phyloP scores from a whole-genome alignment of 2,888 invertebrate species.

The Eupithecia exiguata region DNA sequence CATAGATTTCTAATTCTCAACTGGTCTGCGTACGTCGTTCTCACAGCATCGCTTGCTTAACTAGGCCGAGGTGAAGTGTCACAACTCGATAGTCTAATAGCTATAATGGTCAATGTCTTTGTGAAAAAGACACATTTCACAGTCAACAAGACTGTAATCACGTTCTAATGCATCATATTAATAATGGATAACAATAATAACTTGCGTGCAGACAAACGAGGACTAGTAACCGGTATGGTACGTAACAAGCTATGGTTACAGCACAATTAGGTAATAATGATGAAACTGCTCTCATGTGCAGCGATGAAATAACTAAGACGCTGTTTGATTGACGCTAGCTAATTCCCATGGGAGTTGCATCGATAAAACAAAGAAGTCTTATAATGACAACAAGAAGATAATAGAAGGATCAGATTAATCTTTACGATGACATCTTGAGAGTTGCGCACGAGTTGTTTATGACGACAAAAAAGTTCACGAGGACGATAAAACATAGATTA shows the following conservation, averaged over 20 bases:
- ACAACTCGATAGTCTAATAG: constrained; percentile 20
- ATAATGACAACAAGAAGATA: constrained; percentile 38
- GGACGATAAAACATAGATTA: constrained; percentile 50
- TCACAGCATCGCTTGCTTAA: constrained; percentile 29
- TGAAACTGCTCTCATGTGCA: constrained; percentile 30
- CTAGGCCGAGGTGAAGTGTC: constrained; percentile 34
- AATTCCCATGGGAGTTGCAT: constrained; percentile 35
- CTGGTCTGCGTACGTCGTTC: constrained; percentile 41
- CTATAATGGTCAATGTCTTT: constrained; percentile 25
- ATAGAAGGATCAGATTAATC: constrained; percentile 43
- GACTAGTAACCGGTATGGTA: constrained; percentile 37
- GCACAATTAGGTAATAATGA: constrained; percentile 43
- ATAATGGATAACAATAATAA: constrained; percentile 35
- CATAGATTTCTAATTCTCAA: constrained; percentile 63
- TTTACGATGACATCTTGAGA: constrained; percentile 56
- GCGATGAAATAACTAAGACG: constrained; percentile 32
- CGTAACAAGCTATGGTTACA: constrained; percentile 44
- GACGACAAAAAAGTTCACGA: constrained; percentile 56
- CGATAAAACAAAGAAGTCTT: constrained; percentile 46
- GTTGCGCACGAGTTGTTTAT: constrained; percentile 55
- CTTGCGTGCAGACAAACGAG: constrained; percentile 40
- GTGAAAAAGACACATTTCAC: constrained; percentile 7
- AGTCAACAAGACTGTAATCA: not conserved
- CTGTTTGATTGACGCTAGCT: constrained; percentile 40
- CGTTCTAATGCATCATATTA: constrained; percentile 13